These are phyloP conservation scores for Diglossa brunneiventris DNA, from an alignment of 2,113 vertebrate genomes.

Conservation along the genomic window DNA sequence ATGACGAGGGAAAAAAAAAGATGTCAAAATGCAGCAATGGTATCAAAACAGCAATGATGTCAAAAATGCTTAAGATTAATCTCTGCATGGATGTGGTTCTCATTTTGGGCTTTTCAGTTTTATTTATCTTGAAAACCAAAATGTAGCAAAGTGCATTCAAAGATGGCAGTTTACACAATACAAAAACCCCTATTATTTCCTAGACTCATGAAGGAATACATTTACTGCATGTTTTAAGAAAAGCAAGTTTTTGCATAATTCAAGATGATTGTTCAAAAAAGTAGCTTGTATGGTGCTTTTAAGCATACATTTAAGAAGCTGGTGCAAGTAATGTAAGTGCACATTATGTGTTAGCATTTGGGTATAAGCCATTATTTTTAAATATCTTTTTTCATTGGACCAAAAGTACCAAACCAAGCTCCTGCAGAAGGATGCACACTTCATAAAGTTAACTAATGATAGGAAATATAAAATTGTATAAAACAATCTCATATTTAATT, in stretches of 20 bases:
- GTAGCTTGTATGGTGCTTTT: neutral
- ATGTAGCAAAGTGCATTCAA: constrained; percentile 46
- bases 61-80: constrained; percentile 70
- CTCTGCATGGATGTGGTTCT: constrained; percentile 83
- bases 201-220: constrained; percentile 46
- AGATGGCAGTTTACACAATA: constrained; percentile 19
- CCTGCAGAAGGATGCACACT: constrained; percentile 39
- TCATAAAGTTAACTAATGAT: constrained; percentile 22
- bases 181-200: neutral
- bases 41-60: constrained; percentile 68
- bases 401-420: constrained; percentile 19
- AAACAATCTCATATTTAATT: neutral
- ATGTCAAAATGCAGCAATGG: constrained; percentile 54
- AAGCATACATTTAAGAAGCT: constrained; percentile 23
- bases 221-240: constrained; percentile 25
- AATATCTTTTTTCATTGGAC: neutral
- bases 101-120: constrained; percentile 11
- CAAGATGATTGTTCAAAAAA: constrained; percentile 13
- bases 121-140: constrained; percentile 40
- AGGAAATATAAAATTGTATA: neutral
- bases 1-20: neutral
- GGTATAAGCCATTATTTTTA: constrained; percentile 19
- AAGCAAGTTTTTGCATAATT: constrained; percentile 31
- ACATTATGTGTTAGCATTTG: neutral
- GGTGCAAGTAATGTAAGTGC: neutral